phyloP scores from a whole-genome alignment of 1,140 invertebrate species.

The Lasioglossum baleicum region DNA sequence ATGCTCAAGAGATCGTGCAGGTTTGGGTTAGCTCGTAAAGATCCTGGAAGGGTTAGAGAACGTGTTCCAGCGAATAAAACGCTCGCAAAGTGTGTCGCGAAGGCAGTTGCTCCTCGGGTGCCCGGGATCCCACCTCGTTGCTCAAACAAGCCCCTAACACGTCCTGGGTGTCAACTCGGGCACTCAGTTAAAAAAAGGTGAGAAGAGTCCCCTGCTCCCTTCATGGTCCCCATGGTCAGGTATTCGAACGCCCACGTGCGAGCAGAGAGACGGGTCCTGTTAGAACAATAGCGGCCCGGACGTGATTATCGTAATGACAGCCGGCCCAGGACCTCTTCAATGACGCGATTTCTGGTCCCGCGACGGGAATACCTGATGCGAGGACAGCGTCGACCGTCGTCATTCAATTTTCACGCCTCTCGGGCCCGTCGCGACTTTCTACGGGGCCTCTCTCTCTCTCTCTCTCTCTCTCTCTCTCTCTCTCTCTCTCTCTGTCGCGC shows the following conservation, averaged over 20 bases:
- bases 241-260: conserved; percentile 52
- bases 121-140: not conserved
- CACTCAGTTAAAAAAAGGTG: too few species aligned
- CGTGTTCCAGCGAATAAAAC: not conserved
- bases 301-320: conserved; percentile 60
- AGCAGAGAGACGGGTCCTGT: conserved; percentile 11
- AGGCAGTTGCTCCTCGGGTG: not conserved
- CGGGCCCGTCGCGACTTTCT: conserved; percentile 32
- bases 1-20: too few species aligned
- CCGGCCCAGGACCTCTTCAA: conserved; percentile 31
- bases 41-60: conserved; percentile 2
- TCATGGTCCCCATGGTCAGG: not conserved
- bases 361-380: conserved; percentile 52
- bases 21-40: too few species aligned
- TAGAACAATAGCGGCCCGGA: conserved; percentile 50
- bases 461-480: too few species aligned
- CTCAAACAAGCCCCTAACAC: not conserved
- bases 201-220: too few species aligned
- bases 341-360: conserved; percentile 46
- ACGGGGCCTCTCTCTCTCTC: not conserved
- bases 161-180: not conserved
- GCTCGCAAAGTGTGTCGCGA: not conserved
- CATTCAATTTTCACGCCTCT: conserved; percentile 40
- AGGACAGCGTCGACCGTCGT: conserved; percentile 30
- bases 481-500: too few species aligned